Percentiles rank a stretch among this genome's conserved stretches.
Evolutionary conservation across 2,113 vertebrate genomes (phyloP).

Genomic region (Trematocara unimaculatum): DNA sequence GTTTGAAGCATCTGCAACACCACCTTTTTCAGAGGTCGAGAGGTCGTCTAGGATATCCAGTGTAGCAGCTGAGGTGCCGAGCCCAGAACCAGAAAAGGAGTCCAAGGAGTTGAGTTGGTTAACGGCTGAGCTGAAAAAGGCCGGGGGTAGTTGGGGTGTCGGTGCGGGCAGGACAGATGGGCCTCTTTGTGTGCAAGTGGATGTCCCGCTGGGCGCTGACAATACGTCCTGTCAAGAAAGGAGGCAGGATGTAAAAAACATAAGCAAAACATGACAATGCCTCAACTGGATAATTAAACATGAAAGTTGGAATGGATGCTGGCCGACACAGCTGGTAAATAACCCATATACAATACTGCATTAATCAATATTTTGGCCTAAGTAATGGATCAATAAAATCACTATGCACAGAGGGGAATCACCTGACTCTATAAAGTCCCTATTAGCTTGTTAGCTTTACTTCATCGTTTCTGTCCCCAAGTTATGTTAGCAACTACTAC

Average conservation of each 20-base stretch:
- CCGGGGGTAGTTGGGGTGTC: conserved; percentile 76
- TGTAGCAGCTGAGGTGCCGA: neutral
- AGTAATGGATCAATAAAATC: neutral
- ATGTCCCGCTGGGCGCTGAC: conserved; percentile 59
- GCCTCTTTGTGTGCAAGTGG: conserved; percentile 57
- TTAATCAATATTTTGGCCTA: neutral
- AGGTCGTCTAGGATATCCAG: conserved; percentile 52
- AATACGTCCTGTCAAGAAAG: conserved; percentile 62
- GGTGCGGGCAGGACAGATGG: conserved; percentile 71
- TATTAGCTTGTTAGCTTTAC: neutral
- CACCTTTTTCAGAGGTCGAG: neutral
- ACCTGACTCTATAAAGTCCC: neutral
- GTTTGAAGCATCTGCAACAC: neutral
- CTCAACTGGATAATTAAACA: neutral
- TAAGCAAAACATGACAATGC: neutral
- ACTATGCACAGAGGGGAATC: neutral
- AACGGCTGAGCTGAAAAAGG: conserved; percentile 65
- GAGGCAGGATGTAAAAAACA: neutral
- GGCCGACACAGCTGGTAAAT: neutral
- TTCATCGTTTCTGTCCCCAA: neutral
- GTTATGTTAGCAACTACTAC: neutral
- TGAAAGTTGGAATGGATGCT: neutral
- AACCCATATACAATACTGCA: neutral
- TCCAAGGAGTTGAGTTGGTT: conserved; percentile 71
- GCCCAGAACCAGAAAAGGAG: conserved; percentile 49